phyloP scores from a whole-genome alignment of 2,888 invertebrate species.

The Thecophora atra region DNA sequence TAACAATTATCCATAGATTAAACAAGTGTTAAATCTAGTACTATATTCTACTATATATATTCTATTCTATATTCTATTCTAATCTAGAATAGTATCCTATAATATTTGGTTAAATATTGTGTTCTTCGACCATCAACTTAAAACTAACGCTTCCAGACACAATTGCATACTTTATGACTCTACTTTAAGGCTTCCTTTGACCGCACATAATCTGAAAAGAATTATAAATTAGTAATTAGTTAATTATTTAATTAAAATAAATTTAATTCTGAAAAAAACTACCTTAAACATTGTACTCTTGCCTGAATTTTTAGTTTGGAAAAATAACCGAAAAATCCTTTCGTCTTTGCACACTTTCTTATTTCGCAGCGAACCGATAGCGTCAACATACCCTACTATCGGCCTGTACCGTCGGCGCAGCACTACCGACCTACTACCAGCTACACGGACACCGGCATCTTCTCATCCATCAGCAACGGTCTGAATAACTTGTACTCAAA shows the following conservation, averaged over 20 bases:
- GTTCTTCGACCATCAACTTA: not conserved
- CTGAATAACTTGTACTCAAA: conserved; percentile 81
- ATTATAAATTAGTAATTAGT: conserved; percentile 20
- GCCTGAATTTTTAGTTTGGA: no score
- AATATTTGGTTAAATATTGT: not conserved
- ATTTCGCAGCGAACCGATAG: conserved; percentile 76
- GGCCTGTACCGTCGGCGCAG: conserved; percentile 70
- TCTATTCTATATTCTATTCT: no score
- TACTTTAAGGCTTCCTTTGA: not conserved
- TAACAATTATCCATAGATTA: no score
- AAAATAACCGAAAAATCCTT: conserved; percentile 9
- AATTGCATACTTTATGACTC: not conserved
- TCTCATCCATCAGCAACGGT: conserved; percentile 80
- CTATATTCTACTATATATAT: no score
- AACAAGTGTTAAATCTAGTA: no score
- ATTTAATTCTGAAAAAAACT: no score
- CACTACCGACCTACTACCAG: conserved; percentile 66
- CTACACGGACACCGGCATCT: conserved; percentile 71
- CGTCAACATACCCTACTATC: conserved; percentile 68
- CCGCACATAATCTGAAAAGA: no score
- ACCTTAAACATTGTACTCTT: no score
- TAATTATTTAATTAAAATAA: no score
- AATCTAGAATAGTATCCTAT: no score
- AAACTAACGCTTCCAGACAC: not conserved
- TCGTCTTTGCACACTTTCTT: conserved; percentile 37